These are phyloP conservation scores for Sander vitreus DNA, from an alignment of 2,113 vertebrate genomes.

Conservation along the genomic window DNA sequence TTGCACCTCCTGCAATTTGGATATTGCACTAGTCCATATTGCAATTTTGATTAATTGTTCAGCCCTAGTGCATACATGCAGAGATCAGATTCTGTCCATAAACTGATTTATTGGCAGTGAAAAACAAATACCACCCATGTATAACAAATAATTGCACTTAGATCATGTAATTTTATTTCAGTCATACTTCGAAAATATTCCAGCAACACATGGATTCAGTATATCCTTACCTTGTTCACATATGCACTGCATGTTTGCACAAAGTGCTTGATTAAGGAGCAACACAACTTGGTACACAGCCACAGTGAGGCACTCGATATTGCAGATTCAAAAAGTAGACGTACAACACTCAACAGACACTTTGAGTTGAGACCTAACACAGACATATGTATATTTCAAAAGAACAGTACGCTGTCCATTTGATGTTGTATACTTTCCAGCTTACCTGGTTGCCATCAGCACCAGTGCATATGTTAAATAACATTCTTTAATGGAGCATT, in stretches of 20 bases:
- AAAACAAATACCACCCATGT: slow-evolving; percentile 26
- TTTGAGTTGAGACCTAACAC: slow-evolving; percentile 38
- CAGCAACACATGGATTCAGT: slow-evolving; percentile 67
- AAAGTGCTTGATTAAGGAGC: slow-evolving; percentile 59
- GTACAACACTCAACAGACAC: slow-evolving; percentile 63
- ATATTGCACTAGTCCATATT: too few species aligned
- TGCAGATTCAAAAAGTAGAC: slow-evolving; percentile 64
- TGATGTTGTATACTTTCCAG: slow-evolving; percentile 69
- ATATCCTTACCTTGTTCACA: slow-evolving; percentile 55
- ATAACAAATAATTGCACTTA: slow-evolving; percentile 59
- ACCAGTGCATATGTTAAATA: slow-evolving; percentile 62
- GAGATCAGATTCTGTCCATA: background rate
- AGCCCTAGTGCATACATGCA: background rate
- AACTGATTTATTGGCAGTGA: background rate
- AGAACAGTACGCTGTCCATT: slow-evolving; percentile 59
- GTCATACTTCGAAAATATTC: slow-evolving; percentile 76
- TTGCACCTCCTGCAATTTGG: too few species aligned
- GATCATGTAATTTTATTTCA: slow-evolving; percentile 82
- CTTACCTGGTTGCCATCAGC: slow-evolving; percentile 67
- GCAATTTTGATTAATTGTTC: too few species aligned
- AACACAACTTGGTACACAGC: slow-evolving; percentile 59
- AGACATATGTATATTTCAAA: slow-evolving; percentile 62
- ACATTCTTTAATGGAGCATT: slow-evolving; percentile 59
- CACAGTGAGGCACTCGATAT: slow-evolving; percentile 72
- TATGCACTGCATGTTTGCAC: slow-evolving; percentile 49